Conservation (phyloP, 2,797 vertebrate genomes). For the Notolepis coatsorum region DNA sequence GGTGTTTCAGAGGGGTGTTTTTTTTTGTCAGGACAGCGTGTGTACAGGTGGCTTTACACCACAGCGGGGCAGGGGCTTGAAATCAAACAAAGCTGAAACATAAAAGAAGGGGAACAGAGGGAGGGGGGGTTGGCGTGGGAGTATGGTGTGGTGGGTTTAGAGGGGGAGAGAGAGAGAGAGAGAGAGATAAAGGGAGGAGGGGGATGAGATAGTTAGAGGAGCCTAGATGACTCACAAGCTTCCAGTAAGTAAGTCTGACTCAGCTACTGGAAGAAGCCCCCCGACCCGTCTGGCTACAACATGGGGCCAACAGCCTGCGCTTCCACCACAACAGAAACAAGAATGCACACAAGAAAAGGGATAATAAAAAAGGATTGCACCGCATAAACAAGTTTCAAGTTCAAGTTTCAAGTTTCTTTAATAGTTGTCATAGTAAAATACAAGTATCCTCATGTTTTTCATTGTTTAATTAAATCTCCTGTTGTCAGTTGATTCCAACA, state of each 20-base stretch:
- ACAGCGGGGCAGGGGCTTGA: too few relatives aligned
- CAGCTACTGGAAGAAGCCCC: conserved; percentile 74
- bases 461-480: too few relatives aligned
- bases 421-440: too few relatives aligned
- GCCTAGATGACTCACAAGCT: conserved; percentile 76
- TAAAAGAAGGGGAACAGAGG: conserved; percentile 23
- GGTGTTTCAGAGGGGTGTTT: not conserved
- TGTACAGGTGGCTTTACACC: conserved; percentile 5
- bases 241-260: conserved; percentile 80
- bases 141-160: not conserved
- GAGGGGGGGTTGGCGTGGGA: not conserved
- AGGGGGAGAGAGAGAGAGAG: not conserved
- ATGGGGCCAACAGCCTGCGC: conserved; percentile 35
- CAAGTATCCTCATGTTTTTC: too few relatives aligned
- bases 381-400: too few relatives aligned
- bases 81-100: too few relatives aligned
- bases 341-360: too few relatives aligned
- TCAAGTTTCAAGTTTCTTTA: too few relatives aligned
- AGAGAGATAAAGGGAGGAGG: not conserved
- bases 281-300: conserved; percentile 63
- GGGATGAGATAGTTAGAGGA: conserved; percentile 15
- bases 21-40: not conserved
- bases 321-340: conserved; percentile 36
- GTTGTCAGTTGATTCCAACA: too few relatives aligned
- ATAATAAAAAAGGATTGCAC: too few relatives aligned